A percentile compares a stretch with the other conserved stretches of the same genome.
phyloP scores from a whole-genome alignment of 2,797 vertebrate species.

The Hypotaenidia okinawae region DNA sequence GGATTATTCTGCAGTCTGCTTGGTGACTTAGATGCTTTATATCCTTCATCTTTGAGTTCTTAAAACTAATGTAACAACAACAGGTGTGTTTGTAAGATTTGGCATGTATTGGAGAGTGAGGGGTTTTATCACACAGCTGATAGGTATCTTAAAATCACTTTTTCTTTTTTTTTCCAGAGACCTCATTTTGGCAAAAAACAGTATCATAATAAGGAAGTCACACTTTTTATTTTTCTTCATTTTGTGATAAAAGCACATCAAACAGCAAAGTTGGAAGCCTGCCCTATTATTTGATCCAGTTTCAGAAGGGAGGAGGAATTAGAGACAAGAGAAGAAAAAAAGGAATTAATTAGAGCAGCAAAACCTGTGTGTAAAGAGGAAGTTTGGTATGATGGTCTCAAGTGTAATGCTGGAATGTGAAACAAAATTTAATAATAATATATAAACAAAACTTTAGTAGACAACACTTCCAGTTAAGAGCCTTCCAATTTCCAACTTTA shows the following conservation, averaged over 20 bases:
- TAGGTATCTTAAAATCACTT: neutral
- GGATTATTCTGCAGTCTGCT: slow-evolving; percentile 55
- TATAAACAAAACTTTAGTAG: neutral
- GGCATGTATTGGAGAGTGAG: neutral
- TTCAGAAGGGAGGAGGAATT: slow-evolving; percentile 10
- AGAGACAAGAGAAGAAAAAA: slow-evolving; percentile 2
- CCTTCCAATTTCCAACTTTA: neutral
- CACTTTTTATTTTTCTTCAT: slow-evolving; percentile 16
- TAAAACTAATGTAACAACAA: slow-evolving; percentile 38
- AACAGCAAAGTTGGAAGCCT: slow-evolving; percentile 40
- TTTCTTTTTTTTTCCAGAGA: neutral
- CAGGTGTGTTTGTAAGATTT: slow-evolving; percentile 59
- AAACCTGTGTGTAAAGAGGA: slow-evolving; percentile 9
- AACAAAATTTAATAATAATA: neutral
- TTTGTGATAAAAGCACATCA: slow-evolving; percentile 62
- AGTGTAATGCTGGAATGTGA: slow-evolving; percentile 17
- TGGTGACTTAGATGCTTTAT: slow-evolving; percentile 44
- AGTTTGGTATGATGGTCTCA: slow-evolving; percentile 4
- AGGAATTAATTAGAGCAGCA: slow-evolving; percentile 41
- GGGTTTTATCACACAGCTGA: slow-evolving; percentile 11
- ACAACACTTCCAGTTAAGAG: neutral
- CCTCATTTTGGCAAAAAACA: slow-evolving; percentile 20
- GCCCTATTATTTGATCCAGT: slow-evolving; percentile 47
- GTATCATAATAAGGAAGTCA: slow-evolving; percentile 34
- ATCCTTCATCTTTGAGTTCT: slow-evolving; percentile 29